phyloP scores from a whole-genome alignment of 2,113 vertebrate species.

The Sigmodon hispidus region DNA sequence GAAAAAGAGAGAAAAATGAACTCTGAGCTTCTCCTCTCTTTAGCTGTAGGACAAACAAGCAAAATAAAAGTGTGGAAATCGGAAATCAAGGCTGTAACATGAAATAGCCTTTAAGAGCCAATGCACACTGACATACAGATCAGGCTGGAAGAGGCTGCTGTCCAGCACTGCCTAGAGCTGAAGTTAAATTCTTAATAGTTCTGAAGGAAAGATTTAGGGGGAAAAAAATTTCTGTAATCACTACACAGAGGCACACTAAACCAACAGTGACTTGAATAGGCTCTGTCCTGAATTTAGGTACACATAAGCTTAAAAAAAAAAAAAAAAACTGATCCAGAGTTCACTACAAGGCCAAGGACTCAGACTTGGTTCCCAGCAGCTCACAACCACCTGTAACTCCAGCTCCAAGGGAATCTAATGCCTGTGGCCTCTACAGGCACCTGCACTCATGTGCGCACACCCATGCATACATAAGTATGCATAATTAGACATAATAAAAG shows the following conservation, averaged over 20 bases:
- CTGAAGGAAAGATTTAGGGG: too few relatives aligned
- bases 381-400: background rate
- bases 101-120: slow-evolving; percentile 13
- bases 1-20: background rate
- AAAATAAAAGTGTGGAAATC: background rate
- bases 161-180: too few relatives aligned
- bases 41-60: background rate
- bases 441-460: background rate
- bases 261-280: too few relatives aligned
- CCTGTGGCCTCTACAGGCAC: background rate
- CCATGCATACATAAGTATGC: background rate
- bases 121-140: background rate
- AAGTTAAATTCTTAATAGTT: too few relatives aligned
- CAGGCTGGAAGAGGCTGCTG: too few relatives aligned
- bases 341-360: too few relatives aligned
- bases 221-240: too few relatives aligned
- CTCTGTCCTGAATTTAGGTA: too few relatives aligned
- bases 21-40: background rate
- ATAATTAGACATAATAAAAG: background rate
- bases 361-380: background rate
- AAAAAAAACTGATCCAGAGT: too few relatives aligned
- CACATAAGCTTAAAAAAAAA: too few relatives aligned
- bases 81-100: background rate
- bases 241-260: too few relatives aligned
- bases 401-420: background rate